Evolutionary conservation across 2,113 vertebrate species (phyloP), one percentile per base, ranked within the genome.

Genomic region (Engystomops pustulosus): DNA sequence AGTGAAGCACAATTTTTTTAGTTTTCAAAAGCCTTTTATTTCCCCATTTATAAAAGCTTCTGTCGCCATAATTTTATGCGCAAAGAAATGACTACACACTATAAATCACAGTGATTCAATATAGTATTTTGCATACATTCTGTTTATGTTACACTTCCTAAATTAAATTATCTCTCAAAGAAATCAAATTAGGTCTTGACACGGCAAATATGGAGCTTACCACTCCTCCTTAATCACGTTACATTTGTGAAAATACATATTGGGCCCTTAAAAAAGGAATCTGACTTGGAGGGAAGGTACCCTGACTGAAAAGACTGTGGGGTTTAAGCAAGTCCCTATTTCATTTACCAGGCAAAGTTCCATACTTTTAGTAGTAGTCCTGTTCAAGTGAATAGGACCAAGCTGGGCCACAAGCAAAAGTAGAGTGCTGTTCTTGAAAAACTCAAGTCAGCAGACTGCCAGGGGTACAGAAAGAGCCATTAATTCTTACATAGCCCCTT

Each of bases 31-130:
- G 11, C 38, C 77, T 71, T 36, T 79, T 77, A 69, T 79, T 79
- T 49, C 74, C n/a, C 77, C 81, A 68, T 77, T 84, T 84, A 47
- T 69, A 79, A 78, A 53, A 79, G 74, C 62, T 70, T 44, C 60
- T 49, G 41, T 68, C 47, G 15, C 74, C 36, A 67, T 84, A 49
- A 74, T 49, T 47, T 34, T 53, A 65, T 75, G 51, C 45, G 45
- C 25, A 53, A n/a, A 51, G n/a, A 68, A 68, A 36, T 41, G 38
- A 41, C 72, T 10, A 34, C 55, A 4, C 11, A 32, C 25, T 51
- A 80, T 69, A 80, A 68, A 80, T 80, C 79, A 80, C 45, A 34
- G 65, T n/a, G 25, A 80, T 51, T 69, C 20, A 80, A 60, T 78
- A 58, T 25, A n/a, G 53, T 15, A 36, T 38, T 60, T 58, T 78